Evolutionary conservation across 2,888 invertebrate genomes (phyloP).

Genomic region (Limnephilus auricula): DNA sequence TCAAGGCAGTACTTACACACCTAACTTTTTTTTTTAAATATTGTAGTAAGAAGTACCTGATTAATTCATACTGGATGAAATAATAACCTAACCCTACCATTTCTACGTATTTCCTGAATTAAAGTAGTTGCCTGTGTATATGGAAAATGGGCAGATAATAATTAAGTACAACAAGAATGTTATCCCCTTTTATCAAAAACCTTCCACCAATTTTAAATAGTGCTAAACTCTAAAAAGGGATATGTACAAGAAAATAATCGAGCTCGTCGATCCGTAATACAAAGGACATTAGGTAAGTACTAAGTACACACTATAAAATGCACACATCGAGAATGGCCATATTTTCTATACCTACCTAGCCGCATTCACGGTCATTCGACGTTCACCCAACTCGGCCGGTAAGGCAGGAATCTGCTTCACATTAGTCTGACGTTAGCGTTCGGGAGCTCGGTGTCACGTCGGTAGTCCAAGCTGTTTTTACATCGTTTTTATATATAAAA

Average conservation of each 20-base stretch:
- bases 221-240: neutral
- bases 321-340: neutral
- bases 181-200: neutral
- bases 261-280: neutral
- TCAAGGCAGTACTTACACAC: neutral
- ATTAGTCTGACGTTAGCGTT: conserved; percentile 61
- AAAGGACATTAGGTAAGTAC: neutral
- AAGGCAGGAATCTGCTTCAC: conserved; percentile 57
- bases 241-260: neutral
- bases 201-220: neutral
- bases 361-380: conserved; percentile 42
- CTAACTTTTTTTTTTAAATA: too few species aligned
- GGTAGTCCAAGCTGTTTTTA: conserved; percentile 45
- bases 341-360: neutral
- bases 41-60: too few species aligned
- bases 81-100: too few species aligned
- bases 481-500: conserved; percentile 41
- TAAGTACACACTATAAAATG: neutral
- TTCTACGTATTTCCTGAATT: too few species aligned
- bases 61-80: too few species aligned
- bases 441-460: conserved; percentile 52
- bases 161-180: neutral
- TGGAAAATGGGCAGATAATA: neutral
- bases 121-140: too few species aligned
- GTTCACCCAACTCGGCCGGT: conserved; percentile 51